Conservation (phyloP, 2,888 invertebrate genomes). For the Luperina nickerlii region DNA sequence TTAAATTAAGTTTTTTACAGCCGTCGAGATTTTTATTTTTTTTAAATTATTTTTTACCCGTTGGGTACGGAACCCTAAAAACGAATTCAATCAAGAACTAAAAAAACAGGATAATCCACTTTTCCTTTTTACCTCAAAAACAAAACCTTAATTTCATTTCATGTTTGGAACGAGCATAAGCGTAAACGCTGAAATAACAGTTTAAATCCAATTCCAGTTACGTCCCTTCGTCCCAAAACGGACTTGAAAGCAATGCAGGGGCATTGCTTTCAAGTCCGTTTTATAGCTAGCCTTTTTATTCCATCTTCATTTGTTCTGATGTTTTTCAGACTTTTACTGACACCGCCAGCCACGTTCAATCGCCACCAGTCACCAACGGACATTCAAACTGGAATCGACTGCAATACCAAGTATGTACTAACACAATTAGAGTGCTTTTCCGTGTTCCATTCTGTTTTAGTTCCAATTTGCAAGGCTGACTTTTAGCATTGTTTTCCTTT, state of each 20-base stretch:
- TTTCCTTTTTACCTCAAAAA: not conserved
- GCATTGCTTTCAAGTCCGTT: not conserved
- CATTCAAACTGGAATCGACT: not conserved
- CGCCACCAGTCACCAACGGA: not conserved
- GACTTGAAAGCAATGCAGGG: too few species aligned
- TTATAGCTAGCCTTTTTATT: not conserved
- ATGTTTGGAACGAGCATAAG: not conserved
- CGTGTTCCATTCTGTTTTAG: constrained; percentile 24
- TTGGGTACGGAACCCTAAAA: too few species aligned
- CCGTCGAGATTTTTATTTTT: too few species aligned
- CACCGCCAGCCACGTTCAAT: not conserved
- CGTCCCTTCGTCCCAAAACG: too few species aligned
- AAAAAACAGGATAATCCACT: too few species aligned
- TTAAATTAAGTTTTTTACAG: too few species aligned
- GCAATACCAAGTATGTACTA: not conserved
- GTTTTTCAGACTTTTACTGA: not conserved
- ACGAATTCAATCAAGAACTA: not conserved
- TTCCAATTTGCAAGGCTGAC: constrained; percentile 16
- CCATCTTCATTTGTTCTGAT: not conserved
- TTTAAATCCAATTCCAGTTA: not conserved
- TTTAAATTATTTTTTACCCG: too few species aligned
- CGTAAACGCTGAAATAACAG: not conserved
- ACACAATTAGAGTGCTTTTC: constrained; percentile 25
- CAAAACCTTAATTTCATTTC: not conserved
- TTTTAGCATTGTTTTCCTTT: constrained; percentile 16